phyloP scores from a whole-genome alignment of 2,113 vertebrate genomes.

The Argyrosomus japonicus region DNA sequence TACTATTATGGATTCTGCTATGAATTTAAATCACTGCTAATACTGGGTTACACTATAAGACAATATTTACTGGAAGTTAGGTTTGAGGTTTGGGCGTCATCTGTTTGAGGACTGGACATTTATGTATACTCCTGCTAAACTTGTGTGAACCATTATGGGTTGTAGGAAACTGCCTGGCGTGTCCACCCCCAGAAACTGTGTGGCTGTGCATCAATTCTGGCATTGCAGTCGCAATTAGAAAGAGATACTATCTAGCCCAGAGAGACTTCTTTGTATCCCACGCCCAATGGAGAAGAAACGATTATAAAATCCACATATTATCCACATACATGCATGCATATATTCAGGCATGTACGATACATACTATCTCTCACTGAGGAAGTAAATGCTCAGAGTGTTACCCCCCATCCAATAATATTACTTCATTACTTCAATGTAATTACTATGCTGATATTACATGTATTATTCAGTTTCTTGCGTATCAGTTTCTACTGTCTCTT shows the following conservation, averaged over 20 bases:
- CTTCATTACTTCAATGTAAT: constrained; percentile 53
- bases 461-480: constrained; percentile 65
- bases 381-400: background rate
- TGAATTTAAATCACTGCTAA: background rate
- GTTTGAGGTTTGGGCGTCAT: background rate
- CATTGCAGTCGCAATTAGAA: background rate
- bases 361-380: background rate
- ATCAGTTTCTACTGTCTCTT: constrained; percentile 45
- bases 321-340: background rate
- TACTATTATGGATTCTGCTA: background rate
- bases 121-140: background rate
- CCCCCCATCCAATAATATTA: constrained; percentile 8
- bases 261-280: background rate
- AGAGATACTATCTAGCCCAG: background rate
- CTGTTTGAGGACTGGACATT: background rate
- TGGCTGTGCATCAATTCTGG: background rate
- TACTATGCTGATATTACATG: constrained; percentile 55
- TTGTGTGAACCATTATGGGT: background rate
- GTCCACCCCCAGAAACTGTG: background rate
- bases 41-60: background rate
- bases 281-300: background rate
- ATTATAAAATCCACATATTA: constrained; percentile 1
- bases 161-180: background rate
- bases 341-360: background rate
- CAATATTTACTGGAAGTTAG: background rate